A percentile compares a stretch with the other conserved stretches of the same genome.
Evolutionary conservation across 2,113 vertebrate species (phyloP).

Genomic region (Melanerpes formicivorus): DNA sequence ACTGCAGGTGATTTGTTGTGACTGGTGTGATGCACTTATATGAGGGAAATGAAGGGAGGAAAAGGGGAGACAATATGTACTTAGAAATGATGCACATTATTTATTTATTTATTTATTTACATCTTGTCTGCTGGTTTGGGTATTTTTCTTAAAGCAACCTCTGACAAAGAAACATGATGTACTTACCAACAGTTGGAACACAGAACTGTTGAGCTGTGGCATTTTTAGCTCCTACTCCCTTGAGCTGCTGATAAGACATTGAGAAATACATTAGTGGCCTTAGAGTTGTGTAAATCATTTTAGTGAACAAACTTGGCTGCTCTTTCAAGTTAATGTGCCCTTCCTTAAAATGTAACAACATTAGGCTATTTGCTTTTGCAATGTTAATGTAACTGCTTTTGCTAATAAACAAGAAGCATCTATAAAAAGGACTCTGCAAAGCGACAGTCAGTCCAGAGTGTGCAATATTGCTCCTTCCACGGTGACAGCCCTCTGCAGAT

Average conservation of each 20-base stretch:
- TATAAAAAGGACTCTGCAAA: constrained; percentile 21
- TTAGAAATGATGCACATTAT: not conserved
- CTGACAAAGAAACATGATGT: not conserved
- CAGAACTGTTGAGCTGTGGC: constrained; percentile 20
- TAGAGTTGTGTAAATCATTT: constrained; percentile 40
- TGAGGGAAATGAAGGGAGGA: not conserved
- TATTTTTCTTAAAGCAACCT: not conserved
- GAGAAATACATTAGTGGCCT: constrained; percentile 56
- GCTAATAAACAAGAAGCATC: constrained; percentile 20
- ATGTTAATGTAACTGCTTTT: constrained; percentile 5
- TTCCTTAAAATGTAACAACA: constrained; percentile 44
- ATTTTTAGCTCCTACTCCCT: constrained; percentile 53
- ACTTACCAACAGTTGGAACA: constrained; percentile 11
- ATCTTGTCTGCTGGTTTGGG: not conserved
- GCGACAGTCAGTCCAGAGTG: not conserved
- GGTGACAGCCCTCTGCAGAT: not conserved
- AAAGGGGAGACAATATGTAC: not conserved
- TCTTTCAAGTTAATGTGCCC: constrained; percentile 28
- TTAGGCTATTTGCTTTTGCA: constrained; percentile 42
- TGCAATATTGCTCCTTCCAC: not conserved
- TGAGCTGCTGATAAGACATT: constrained; percentile 38
- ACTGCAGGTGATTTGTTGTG: not conserved
- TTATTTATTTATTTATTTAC: not conserved
- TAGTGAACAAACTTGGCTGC: constrained; percentile 48
- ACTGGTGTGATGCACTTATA: not conserved